phyloP scores from a whole-genome alignment of 2,113 vertebrate genomes.

The Passer montanus region DNA sequence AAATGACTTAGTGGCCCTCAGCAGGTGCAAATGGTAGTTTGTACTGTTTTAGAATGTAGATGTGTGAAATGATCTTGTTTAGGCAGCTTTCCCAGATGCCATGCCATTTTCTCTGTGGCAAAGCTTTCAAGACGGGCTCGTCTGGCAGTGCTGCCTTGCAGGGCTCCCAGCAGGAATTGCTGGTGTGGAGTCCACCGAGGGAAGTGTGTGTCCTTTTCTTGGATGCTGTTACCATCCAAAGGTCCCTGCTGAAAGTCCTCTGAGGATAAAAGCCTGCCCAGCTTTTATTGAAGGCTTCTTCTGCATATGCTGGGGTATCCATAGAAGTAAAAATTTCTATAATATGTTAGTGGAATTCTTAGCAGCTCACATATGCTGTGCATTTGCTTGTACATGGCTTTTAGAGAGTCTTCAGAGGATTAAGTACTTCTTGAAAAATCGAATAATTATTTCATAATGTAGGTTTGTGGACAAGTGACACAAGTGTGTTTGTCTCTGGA shows the following conservation, averaged over 20 bases:
- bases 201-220: background rate
- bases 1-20: background rate
- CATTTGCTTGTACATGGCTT: background rate
- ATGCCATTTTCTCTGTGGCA: background rate
- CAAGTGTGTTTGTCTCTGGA: background rate
- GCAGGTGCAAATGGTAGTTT: background rate
- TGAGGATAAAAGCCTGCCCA: background rate
- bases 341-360: background rate
- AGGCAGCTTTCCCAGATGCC: background rate
- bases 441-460: background rate
- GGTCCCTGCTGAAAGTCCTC: background rate
- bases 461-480: background rate
- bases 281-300: background rate
- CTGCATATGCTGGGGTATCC: background rate
- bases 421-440: background rate
- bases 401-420: background rate
- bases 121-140: background rate
- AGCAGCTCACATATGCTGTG: background rate
- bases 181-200: background rate
- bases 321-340: background rate
- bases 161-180: background rate
- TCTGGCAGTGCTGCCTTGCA: background rate
- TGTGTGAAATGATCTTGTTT: background rate
- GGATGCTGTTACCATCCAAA: accelerated
- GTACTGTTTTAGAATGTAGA: background rate